phyloP scores from a whole-genome alignment of 2,797 vertebrate genomes.

The Sardinella longiceps region DNA sequence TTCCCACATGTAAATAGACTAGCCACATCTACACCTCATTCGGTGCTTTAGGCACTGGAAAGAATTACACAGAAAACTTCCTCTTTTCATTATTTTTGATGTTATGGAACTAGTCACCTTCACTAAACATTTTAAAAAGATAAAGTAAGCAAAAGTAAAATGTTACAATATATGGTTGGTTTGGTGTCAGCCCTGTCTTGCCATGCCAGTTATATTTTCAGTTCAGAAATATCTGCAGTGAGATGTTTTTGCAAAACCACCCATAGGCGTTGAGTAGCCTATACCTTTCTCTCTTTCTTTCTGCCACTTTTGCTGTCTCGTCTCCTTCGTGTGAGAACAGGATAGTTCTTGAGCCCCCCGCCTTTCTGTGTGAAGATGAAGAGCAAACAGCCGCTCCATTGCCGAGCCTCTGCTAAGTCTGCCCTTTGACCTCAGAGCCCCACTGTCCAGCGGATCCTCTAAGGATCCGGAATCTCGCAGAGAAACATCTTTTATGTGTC shows the following conservation, averaged over 20 bases:
- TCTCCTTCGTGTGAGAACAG: constrained; percentile 69
- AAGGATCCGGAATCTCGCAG: constrained; percentile 71
- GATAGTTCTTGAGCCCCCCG: constrained; percentile 70
- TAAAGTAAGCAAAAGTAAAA: background rate
- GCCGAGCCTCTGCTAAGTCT: constrained; percentile 79
- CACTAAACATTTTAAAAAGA: background rate
- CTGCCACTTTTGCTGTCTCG: background rate
- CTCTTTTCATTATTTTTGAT: background rate
- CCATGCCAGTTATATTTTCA: background rate
- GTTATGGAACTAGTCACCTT: background rate
- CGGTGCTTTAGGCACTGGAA: background rate
- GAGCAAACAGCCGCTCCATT: constrained; percentile 76
- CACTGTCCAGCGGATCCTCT: constrained; percentile 70
- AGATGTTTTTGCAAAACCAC: background rate
- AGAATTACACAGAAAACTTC: too few relatives aligned
- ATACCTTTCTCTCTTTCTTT: background rate
- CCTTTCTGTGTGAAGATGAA: constrained; percentile 74
- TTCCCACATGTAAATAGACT: constrained; percentile 20
- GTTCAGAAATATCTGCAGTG: background rate
- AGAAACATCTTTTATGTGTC: constrained; percentile 75
- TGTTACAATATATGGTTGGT: background rate
- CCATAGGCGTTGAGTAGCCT: background rate
- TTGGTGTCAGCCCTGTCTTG: background rate
- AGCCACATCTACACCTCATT: background rate
- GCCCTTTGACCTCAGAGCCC: constrained; percentile 78